Evolutionary conservation across 2,888 invertebrate species (phyloP), one percentile per base, ranked within the genome.

Genomic region (Baccha elongata): DNA sequence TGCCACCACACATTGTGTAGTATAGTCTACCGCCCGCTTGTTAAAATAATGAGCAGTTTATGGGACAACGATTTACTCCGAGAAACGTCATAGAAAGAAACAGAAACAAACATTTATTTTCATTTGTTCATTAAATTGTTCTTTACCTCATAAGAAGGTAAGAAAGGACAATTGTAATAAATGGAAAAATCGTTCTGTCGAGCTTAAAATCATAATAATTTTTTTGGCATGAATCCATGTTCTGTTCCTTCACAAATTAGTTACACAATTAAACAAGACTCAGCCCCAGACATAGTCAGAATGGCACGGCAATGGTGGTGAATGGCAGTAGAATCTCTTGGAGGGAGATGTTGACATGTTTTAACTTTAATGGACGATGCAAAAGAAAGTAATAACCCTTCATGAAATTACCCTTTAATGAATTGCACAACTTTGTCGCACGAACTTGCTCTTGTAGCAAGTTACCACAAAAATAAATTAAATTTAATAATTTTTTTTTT

Each of bases 251-350:
- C 29, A 50, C 55, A 78, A 78, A 78, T 78, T 78, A 78, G 78
- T 72, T 72, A 72, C 72, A 65, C 78, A 78, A 78, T 78, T 78
- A 78, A 71, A 78, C 62, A 76, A 69, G 53, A 76, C 69, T 76
- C 62, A 64, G 69, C 60, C 23, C n/a, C 35, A 58, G 35, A 53
- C 48, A 40, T 13, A 19, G 7, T 29, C 46, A 37, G 44, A n/a
- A 15, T 4, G 13, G 29, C 8, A 32, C 8, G 8, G 29, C 8
- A 32, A 6, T n/a, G n/a, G n/a, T n/a, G n/a, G n/a, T n/a, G n/a
- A n/a, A n/a, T n/a, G n/a, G n/a, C n/a, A n/a, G n/a, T n/a, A n/a
- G n/a, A 37, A 52, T 75, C 52, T 62, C 52, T 62, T 35, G 35
- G 44, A 26, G 40, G 50, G 35, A 35, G 13, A 44, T 68, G 40